Percentiles rank a stretch among this genome's conserved stretches.
Conservation (phyloP, 2,888 invertebrate genomes). For the Ormyrus nitidulus region DNA sequence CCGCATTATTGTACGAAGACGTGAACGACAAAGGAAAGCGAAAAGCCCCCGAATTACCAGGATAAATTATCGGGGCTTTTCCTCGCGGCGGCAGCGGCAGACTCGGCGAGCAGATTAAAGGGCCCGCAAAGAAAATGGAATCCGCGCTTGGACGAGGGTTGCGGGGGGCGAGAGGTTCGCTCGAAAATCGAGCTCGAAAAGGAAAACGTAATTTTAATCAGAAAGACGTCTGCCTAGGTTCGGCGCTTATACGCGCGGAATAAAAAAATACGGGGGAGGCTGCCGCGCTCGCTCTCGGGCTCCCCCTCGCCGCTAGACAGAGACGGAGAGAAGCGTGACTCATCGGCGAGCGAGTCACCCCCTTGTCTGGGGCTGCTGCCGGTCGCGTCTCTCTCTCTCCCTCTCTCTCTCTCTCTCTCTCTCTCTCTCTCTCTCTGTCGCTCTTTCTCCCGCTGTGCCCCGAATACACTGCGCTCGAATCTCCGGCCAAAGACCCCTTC, state of each 20-base stretch:
- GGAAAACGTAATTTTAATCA: constrained; percentile 51
- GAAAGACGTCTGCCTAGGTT: constrained; percentile 34
- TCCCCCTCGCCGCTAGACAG: constrained; percentile 16
- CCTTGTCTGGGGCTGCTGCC: constrained; percentile 22
- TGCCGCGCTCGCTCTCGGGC: constrained; percentile 14
- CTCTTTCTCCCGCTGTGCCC: background rate
- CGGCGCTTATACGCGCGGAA: background rate
- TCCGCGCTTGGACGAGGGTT: background rate
- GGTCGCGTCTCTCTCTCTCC: constrained; percentile 58
- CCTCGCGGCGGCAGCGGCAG: background rate
- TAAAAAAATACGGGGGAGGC: constrained; percentile 28
- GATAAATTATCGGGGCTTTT: constrained; percentile 42
- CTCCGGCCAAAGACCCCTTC: constrained; percentile 45
- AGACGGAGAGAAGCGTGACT: constrained; percentile 50
- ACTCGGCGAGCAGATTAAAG: constrained; percentile 38
- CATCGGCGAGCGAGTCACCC: constrained; percentile 52
- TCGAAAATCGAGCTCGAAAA: constrained; percentile 21
- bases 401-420: background rate
- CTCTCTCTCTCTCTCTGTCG: background rate
- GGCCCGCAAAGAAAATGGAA: background rate
- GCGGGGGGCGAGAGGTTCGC: too few relatives aligned
- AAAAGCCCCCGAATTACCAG: constrained; percentile 40
- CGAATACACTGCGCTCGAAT: constrained; percentile 23
- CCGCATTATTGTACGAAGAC: constrained; percentile 18
- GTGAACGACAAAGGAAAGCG: constrained; percentile 34